phyloP scores from a whole-genome alignment of 2,888 invertebrate genomes.

The Diplolepis rosae region DNA sequence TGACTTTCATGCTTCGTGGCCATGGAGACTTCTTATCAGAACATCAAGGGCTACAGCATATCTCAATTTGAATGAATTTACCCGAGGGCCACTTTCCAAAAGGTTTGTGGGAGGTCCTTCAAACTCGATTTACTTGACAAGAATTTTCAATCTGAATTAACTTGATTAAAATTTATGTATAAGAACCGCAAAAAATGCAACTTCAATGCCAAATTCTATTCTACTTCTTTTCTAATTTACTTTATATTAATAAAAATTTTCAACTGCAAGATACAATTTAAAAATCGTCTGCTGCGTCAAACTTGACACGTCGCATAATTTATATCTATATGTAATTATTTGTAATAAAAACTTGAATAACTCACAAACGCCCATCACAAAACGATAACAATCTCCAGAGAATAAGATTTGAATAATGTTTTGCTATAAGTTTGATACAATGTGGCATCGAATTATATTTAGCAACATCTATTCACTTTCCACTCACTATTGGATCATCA shows the following conservation, averaged over 20 bases:
- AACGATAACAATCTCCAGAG: neutral
- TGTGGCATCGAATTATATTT: slow-evolving; percentile 5
- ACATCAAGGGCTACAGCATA: too few relatives aligned
- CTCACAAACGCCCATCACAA: slow-evolving; percentile 12
- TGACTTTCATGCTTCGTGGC: too few relatives aligned
- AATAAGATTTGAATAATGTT: neutral
- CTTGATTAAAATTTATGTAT: too few relatives aligned
- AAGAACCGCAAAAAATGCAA: too few relatives aligned
- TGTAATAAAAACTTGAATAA: slow-evolving; percentile 1
- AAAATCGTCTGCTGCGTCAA: neutral
- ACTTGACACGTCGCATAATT: neutral
- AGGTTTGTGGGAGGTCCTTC: too few relatives aligned
- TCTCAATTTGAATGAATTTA: too few relatives aligned
- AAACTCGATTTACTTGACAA: too few relatives aligned
- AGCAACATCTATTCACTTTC: slow-evolving; percentile 10
- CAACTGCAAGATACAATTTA: neutral
- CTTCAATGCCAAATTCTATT: too few relatives aligned
- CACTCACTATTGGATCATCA: neutral
- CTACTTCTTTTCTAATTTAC: too few relatives aligned
- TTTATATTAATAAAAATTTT: neutral
- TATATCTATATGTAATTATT: neutral
- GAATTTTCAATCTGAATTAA: too few relatives aligned
- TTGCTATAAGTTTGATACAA: slow-evolving; percentile 2
- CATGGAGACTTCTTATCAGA: too few relatives aligned
- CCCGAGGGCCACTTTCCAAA: too few relatives aligned